Evolutionary conservation across 2,888 invertebrate genomes (phyloP).

Genomic region (Acheta domesticus): DNA sequence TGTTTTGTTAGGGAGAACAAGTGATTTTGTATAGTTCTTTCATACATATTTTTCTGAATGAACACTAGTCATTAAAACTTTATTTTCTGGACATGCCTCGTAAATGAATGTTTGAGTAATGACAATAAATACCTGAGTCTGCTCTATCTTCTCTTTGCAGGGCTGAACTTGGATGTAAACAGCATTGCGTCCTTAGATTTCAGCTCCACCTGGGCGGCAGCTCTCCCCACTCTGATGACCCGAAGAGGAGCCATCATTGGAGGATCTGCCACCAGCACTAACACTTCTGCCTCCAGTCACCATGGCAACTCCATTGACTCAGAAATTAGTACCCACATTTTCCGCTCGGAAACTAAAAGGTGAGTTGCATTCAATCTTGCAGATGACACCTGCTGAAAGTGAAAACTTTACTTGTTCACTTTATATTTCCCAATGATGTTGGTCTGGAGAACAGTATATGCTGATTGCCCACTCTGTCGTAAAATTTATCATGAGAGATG

Average conservation of each 20-base stretch:
- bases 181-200: conserved; percentile 74
- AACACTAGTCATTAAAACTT: too few relatives aligned
- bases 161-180: conserved; percentile 68
- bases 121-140: too few relatives aligned
- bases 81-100: too few relatives aligned
- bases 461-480: too few relatives aligned
- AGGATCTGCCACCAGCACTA: conserved; percentile 56
- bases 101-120: too few relatives aligned
- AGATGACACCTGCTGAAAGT: background rate
- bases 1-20: too few relatives aligned
- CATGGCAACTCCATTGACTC: conserved; percentile 63
- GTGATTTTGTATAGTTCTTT: too few relatives aligned
- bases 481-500: too few relatives aligned
- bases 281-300: conserved; percentile 49
- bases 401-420: too few relatives aligned
- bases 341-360: conserved; percentile 46
- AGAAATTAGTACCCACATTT: conserved; percentile 68
- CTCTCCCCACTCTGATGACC: conserved; percentile 79
- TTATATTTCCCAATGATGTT: background rate
- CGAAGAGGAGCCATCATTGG: conserved; percentile 78
- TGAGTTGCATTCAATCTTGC: background rate
- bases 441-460: too few relatives aligned
- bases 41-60: too few relatives aligned
- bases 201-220: conserved; percentile 89
- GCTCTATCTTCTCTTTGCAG: conserved; percentile 43